These are phyloP conservation scores for Lasioglossum morio DNA, from an alignment of 2,888 invertebrate species.

Conservation along the genomic window DNA sequence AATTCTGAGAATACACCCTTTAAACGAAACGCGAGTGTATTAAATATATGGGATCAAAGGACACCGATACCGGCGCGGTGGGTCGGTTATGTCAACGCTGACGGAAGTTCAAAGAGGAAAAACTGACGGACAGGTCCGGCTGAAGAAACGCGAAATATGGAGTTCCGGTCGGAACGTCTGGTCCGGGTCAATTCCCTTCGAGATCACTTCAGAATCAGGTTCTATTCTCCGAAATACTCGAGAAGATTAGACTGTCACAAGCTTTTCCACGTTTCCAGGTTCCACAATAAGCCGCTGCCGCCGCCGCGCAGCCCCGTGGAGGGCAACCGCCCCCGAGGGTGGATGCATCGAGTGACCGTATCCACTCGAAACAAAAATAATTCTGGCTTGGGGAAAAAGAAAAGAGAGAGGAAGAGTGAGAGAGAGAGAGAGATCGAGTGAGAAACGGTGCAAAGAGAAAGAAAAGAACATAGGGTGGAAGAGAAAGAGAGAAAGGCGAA, in stretches of 20 bases:
- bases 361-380: conserved; percentile 84
- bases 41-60: conserved; percentile 47
- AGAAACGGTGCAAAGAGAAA: conserved; percentile 32
- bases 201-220: conserved; percentile 80
- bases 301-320: conserved; percentile 61
- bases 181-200: conserved; percentile 74
- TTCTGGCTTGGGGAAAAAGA: conserved; percentile 76
- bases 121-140: not conserved
- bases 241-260: conserved; percentile 83
- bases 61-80: not conserved
- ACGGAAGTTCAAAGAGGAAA: conserved; percentile 54
- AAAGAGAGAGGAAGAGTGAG: not conserved
- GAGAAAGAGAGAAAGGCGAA: not conserved
- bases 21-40: conserved; percentile 36
- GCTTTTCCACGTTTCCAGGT: conserved; percentile 80
- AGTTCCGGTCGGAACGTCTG: conserved; percentile 48
- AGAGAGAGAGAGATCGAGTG: conserved; percentile 11
- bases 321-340: conserved; percentile 60
- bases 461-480: not conserved
- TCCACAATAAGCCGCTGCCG: conserved; percentile 76
- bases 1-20: conserved; percentile 29
- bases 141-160: conserved; percentile 62
- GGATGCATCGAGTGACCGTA: conserved; percentile 83
- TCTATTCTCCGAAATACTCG: conserved; percentile 81
- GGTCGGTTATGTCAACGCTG: conserved; percentile 6